Evolutionary conservation across 2,113 vertebrate genomes (phyloP), one percentile per base, ranked within the genome.

Genomic region (Microcebus griseorufus): DNA sequence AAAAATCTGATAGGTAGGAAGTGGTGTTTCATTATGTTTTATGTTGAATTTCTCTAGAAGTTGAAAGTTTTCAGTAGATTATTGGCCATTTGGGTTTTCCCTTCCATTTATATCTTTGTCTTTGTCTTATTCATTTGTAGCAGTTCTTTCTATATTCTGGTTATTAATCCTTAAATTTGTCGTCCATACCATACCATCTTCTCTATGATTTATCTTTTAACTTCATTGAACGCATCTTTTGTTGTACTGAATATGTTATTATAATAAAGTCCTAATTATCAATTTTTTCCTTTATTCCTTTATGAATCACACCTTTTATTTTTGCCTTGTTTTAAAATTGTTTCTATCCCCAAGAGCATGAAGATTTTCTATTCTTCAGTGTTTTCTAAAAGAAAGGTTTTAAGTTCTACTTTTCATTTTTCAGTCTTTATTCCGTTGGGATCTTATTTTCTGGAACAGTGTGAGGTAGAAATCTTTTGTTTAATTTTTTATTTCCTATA

Each of bases 281-380:
- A 48, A 32, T 75, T 22, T 84, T 79, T 90, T 58, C 62, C 39
- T 73, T 91, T 88, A 70, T 62, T 78, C 20, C 45, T 95, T 79
- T 79, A 17, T 65, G 22, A 80, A 78, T n/a, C 88, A 22, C 81
- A 55, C 29, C 62, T 90, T 67, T 62, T 34, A 75, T 58, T 84
- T 64, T 93, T 65, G 14, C 14, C 20, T 90, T 75, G 32, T 84
- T 96, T 92, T 76, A 93, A 90, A 96, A 88, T 64, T 93, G 48
- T 79, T 84, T n/a, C 76, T 69, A 25, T 79, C 53, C 42, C 34
- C 55, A 62, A 67, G 58, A 64, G 69, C 39, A 83, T 81, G 18
- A 89, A 95, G 32, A 32, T 81, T 67, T 95, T 87, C 22, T 62
- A 12, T 76, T 80, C 45, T 39, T 64, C 16, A 79, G 1, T 78